Conservation (phyloP, 2,113 vertebrate species). For the Pangasianodon hypophthalmus region DNA sequence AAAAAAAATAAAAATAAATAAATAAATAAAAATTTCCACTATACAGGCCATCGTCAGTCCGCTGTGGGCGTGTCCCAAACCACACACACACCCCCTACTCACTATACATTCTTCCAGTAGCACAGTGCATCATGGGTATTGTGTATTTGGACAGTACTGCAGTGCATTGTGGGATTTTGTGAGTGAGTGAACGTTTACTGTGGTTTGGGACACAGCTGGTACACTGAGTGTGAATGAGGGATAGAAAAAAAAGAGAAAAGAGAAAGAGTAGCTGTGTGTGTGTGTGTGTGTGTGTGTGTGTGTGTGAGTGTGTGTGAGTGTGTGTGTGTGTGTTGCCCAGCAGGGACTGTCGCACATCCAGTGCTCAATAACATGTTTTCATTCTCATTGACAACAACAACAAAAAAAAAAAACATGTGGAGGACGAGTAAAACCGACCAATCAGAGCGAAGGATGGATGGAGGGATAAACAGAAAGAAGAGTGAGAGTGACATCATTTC, state of each 20-base stretch:
- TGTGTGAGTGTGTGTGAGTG: not conserved
- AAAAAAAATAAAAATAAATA: no score
- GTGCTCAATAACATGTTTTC: conserved; percentile 57
- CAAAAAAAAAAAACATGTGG: conserved; percentile 32
- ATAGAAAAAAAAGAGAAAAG: not conserved
- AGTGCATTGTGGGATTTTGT: not conserved
- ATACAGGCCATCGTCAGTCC: not conserved
- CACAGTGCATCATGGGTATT: not conserved
- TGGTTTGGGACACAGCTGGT: not conserved
- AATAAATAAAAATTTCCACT: no score
- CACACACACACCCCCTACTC: not conserved
- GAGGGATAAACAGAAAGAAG: not conserved
- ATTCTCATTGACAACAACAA: conserved; percentile 23
- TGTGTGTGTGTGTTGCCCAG: not conserved
- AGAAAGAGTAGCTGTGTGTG: not conserved
- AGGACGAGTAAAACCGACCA: conserved; percentile 18
- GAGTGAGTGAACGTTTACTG: not conserved
- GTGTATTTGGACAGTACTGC: not conserved
- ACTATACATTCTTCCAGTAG: not conserved
- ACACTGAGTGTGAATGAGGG: not conserved
- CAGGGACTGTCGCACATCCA: not conserved
- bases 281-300: conserved; percentile 14
- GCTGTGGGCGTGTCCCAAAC: not conserved
- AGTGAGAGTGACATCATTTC: not conserved
- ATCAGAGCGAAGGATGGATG: conserved; percentile 5